Base-by-base conservation (phyloP, 2,797 vertebrate species). In the Pseudocheirus occidentalis region DNA sequence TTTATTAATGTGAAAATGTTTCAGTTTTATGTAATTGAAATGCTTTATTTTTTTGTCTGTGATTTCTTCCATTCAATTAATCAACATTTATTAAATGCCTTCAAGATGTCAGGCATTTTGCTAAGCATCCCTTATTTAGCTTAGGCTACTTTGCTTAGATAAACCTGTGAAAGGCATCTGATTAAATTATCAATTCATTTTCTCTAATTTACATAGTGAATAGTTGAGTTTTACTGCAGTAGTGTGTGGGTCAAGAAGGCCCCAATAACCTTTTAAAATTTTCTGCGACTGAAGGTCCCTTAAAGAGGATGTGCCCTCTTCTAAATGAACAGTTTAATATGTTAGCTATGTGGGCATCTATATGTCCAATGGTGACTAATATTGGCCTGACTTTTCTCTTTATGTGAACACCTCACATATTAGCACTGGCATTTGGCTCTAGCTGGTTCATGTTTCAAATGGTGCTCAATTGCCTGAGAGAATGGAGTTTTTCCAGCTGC, bases 401-500 rank as follows among this genome's bases (percentile, higher is more conserved):
- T 50, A 94, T 62, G 66, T 96, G 90, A 97, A 93, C 31, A 55
- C 0, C 9, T 0, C 9, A 0, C 54, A 13, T 92, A 94, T 96
- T 50, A 96, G 57, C 55, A 92, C 34, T 90, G 50, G 90, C 0
- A 0, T 95, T 94, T 81, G 91, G 0, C 87, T 94, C 58, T 93
- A 92, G 18, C 91, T 90, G 53, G 73, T 62, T 53, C 87, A 50
- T 0, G 0, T 13, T 34, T 58, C 55, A 59, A 92, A 31, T n/a
- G 95, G 18, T 52, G 11, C 96, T 94, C 93, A 97, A 52, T 29
- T 91, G 46, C 56, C 57, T 92, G 90, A 95, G 34, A 96, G 18
- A 81, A 29, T 92, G 92, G 50, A 96, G 3, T 52, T 94, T 29
- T 54, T 93, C 95, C 50, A 94, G 59, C 31, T 90, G 91, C 40